Evolutionary conservation across 2,113 vertebrate species (phyloP).

Genomic region (Lepidiolamprologus cunningtoni): DNA sequence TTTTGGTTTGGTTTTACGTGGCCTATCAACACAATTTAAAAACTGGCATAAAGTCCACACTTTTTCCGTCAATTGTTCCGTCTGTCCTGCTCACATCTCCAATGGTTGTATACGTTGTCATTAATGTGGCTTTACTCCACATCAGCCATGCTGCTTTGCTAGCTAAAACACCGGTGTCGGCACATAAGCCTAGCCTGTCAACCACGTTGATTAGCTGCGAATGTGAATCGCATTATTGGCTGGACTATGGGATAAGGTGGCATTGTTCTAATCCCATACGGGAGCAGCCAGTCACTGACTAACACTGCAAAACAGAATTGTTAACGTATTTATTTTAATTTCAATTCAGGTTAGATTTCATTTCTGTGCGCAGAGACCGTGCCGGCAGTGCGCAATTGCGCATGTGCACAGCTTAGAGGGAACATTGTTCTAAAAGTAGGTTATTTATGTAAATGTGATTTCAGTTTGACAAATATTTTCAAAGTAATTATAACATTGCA

Average conservation of each 20-base stretch:
- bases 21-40: background rate
- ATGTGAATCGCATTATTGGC: background rate
- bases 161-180: background rate
- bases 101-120: background rate
- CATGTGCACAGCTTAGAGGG: background rate
- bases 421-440: background rate
- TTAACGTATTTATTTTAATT: background rate
- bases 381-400: background rate
- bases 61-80: background rate
- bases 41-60: rapidly evolving
- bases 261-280: rapidly evolving
- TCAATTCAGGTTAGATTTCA: background rate
- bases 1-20: background rate
- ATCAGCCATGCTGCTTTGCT: background rate
- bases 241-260: background rate
- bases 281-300: background rate
- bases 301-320: background rate
- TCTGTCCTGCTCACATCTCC: background rate
- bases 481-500: background rate
- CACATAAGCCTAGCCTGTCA: background rate
- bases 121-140: rapidly evolving
- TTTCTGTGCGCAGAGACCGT: background rate
- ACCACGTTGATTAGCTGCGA: rapidly evolving
- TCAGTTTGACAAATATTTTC: background rate
- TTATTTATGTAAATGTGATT: background rate